Evolutionary conservation across 1,140 invertebrate species (phyloP).

Genomic region (Formica exsecta): DNA sequence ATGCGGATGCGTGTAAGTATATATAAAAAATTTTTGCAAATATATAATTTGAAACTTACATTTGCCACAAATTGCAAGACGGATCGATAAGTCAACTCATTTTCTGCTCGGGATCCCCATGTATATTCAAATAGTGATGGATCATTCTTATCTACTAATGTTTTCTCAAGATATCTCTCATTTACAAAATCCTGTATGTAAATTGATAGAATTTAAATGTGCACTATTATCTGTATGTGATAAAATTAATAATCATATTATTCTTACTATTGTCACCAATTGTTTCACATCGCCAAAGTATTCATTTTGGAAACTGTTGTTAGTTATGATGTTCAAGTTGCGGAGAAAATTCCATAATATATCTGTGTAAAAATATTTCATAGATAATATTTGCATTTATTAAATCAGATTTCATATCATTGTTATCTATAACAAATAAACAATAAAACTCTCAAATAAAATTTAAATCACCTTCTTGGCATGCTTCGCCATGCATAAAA

Average conservation of each 20-base stretch:
- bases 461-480: constrained; percentile 75
- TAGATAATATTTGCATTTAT: background rate
- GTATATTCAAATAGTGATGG: constrained; percentile 59
- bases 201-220: constrained; percentile 7
- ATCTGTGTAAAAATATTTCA: constrained; percentile 72
- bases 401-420: background rate
- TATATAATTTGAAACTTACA: constrained; percentile 65
- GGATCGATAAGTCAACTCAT: constrained; percentile 72
- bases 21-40: background rate
- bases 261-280: constrained; percentile 75
- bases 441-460: background rate
- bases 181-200: constrained; percentile 77
- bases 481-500: constrained; percentile 77
- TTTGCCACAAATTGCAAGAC: constrained; percentile 77
- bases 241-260: background rate
- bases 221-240: background rate
- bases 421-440: constrained; percentile 5
- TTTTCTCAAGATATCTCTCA: constrained; percentile 75
- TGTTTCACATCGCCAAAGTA: constrained; percentile 78
- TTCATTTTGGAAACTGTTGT: constrained; percentile 56
- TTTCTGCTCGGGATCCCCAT: constrained; percentile 78
- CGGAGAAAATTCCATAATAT: constrained; percentile 74
- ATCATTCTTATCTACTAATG: constrained; percentile 21
- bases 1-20: too few species aligned
- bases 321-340: constrained; percentile 69